Conservation (phyloP, 2,797 vertebrate species). For the Thripadectes ignobilis region DNA sequence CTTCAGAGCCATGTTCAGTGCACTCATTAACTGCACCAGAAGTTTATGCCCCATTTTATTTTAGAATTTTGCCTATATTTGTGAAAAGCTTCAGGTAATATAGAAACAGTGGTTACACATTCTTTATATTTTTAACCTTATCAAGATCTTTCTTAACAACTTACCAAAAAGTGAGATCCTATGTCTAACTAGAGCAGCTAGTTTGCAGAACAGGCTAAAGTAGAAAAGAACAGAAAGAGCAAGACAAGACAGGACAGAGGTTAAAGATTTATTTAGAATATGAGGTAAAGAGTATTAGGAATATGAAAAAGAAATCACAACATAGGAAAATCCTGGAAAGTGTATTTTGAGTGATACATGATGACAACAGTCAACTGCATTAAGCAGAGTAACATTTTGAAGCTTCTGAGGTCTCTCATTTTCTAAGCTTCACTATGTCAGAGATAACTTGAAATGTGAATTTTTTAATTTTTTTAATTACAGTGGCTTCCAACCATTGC, state of each 20-base stretch:
- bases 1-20: neutral
- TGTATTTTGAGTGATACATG: neutral
- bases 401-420: neutral
- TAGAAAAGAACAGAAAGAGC: conserved; percentile 67
- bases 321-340: neutral
- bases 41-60: neutral
- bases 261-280: conserved; percentile 4
- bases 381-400: neutral
- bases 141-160: conserved; percentile 55
- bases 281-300: neutral
- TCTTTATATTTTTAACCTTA: neutral
- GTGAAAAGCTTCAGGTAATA: conserved; percentile 29
- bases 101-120: neutral
- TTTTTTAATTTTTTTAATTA: neutral
- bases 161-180: conserved; percentile 99
- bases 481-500: neutral
- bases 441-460: neutral
- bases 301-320: neutral
- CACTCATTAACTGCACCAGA: neutral
- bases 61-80: neutral
- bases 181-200: conserved; percentile 99
- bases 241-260: conserved; percentile 53
- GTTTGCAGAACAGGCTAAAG: conserved; percentile 97
- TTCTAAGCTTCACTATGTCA: neutral
- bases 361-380: neutral